These are phyloP conservation scores for Timema cristinae DNA, from an alignment of 2,888 invertebrate genomes.

Conservation along the genomic window DNA sequence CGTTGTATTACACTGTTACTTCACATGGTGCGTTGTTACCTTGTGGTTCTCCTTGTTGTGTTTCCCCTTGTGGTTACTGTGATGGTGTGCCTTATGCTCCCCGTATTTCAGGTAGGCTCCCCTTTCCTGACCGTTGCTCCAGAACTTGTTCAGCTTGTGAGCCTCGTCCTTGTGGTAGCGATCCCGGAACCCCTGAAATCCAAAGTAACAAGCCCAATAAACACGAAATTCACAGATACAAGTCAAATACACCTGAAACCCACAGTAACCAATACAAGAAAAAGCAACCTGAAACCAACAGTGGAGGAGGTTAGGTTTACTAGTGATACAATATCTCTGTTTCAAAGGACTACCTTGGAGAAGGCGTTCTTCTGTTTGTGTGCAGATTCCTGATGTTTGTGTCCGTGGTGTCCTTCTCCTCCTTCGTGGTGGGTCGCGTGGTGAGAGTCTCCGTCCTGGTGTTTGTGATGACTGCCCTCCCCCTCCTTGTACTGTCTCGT, in stretches of 20 bases:
- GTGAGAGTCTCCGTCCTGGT: slow-evolving; percentile 20
- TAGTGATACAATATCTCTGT: no score
- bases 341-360: slow-evolving; percentile 19
- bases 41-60: slow-evolving; percentile 32
- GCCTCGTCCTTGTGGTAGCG: slow-evolving; percentile 47
- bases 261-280: no score
- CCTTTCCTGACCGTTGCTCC: slow-evolving; percentile 45
- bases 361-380: slow-evolving; percentile 24
- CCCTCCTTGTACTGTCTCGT: slow-evolving; percentile 24
- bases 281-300: no score
- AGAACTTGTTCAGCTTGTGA: slow-evolving; percentile 47
- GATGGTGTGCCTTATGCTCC: slow-evolving; percentile 41
- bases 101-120: slow-evolving; percentile 45
- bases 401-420: slow-evolving; percentile 12
- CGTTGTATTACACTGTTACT: no score
- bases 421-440: slow-evolving; percentile 18
- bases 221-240: no score
- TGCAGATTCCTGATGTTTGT: slow-evolving; percentile 18
- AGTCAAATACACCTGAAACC: no score
- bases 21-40: slow-evolving; percentile 29
- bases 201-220: background rate
- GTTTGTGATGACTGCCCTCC: slow-evolving; percentile 19
- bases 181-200: slow-evolving; percentile 45
- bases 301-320: no score
- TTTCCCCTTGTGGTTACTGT: slow-evolving; percentile 31